Evolutionary conservation across 1,140 invertebrate genomes (phyloP).

Genomic region (Leptinotarsa defecta): DNA sequence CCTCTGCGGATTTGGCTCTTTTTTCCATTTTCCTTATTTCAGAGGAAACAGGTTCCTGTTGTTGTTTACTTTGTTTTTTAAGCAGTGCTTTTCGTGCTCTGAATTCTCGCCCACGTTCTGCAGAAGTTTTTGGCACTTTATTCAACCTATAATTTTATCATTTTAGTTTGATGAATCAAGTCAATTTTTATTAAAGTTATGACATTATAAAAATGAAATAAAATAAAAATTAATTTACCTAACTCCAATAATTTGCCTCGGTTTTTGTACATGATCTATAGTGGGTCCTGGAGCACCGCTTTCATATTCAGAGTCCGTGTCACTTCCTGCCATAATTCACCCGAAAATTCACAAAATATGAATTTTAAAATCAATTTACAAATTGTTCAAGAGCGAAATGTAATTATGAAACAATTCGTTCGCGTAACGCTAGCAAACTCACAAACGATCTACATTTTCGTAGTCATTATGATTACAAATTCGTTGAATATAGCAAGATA

Average conservation of each 20-base stretch:
- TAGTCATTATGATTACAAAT: no score
- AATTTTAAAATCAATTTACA: neutral
- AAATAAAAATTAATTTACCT: no score
- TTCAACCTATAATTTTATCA: neutral
- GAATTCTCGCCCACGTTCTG: neutral
- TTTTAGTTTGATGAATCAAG: neutral
- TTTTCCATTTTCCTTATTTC: neutral
- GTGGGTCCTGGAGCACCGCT: neutral
- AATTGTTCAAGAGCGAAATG: neutral
- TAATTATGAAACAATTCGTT: neutral
- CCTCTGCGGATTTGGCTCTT: neutral
- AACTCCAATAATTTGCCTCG: neutral
- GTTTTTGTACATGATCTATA: neutral
- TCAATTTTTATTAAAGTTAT: neutral
- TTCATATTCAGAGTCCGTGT: neutral
- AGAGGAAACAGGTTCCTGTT: neutral
- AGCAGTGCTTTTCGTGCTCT: constrained; percentile 4
- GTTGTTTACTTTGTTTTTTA: neutral
- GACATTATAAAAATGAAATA: neutral
- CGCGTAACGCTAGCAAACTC: neutral
- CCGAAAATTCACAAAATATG: neutral
- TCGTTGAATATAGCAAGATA: no score
- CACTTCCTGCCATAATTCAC: neutral
- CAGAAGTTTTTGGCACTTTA: neutral
- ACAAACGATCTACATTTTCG: neutral